A percentile compares a stretch with the other conserved stretches of the same genome.
Evolutionary conservation across 2,888 invertebrate genomes (phyloP).

Genomic region (Nymphalis c-album): DNA sequence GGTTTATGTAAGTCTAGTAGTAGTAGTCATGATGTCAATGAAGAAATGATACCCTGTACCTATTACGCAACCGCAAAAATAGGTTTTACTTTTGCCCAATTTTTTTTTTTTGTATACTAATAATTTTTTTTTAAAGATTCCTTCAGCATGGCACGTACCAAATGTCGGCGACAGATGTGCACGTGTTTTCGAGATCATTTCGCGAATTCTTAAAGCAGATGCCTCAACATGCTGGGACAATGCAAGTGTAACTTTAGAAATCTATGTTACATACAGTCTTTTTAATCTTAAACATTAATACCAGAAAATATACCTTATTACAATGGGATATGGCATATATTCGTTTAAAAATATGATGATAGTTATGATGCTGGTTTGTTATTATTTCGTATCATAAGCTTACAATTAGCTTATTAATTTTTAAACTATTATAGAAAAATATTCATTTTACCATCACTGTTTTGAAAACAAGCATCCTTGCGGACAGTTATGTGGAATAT

Average conservation of each 20-base stretch:
- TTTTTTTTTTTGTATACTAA: not conserved
- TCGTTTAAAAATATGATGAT: too few species aligned
- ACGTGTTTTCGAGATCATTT: slow-evolving; percentile 57
- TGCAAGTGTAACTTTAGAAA: not conserved
- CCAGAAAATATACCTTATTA: too few species aligned
- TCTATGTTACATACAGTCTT: not conserved
- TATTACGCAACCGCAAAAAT: not conserved
- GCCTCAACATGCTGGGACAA: slow-evolving; percentile 19
- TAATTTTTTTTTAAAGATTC: slow-evolving; percentile 45
- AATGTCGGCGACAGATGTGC: slow-evolving; percentile 73
- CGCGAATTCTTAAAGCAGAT: slow-evolving; percentile 62
- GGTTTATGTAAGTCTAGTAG: too few species aligned
- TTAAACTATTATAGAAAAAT: too few species aligned
- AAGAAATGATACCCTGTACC: too few species aligned
- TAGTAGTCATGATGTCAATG: too few species aligned
- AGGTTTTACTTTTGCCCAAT: not conserved
- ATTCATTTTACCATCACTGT: too few species aligned
- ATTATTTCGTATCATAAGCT: too few species aligned
- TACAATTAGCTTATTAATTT: too few species aligned
- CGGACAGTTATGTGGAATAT: not conserved
- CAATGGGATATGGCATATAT: too few species aligned
- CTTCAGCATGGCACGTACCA: slow-evolving; percentile 69
- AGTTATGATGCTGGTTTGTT: too few species aligned
- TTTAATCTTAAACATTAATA: not conserved
- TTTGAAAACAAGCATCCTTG: not conserved